Evolutionary conservation across 2,888 invertebrate species (phyloP).

Genomic region (Lasioglossum calceatum): DNA sequence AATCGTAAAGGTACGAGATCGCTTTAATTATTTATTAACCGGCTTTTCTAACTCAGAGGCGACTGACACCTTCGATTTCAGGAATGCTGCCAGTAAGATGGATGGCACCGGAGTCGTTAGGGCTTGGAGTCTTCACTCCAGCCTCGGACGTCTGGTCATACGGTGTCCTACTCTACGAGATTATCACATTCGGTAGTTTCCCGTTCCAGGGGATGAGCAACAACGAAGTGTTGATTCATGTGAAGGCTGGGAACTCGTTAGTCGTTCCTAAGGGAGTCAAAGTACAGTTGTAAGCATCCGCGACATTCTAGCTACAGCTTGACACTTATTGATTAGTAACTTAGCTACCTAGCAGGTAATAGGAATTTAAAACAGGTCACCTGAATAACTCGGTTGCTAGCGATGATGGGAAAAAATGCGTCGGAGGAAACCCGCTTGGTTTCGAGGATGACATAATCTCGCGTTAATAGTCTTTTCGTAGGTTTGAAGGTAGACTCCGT

Average conservation of each 20-base stretch:
- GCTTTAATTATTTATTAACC: background rate
- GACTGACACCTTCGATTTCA: conserved; percentile 64
- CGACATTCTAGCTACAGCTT: background rate
- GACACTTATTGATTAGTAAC: background rate
- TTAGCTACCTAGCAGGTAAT: background rate
- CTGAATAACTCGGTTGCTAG: background rate
- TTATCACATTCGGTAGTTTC: conserved; percentile 95
- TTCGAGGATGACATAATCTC: background rate
- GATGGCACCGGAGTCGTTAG: conserved; percentile 97
- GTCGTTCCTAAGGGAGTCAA: conserved; percentile 91
- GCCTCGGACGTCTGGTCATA: conserved; percentile 96
- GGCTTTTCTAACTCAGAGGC: background rate
- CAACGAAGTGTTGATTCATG: conserved; percentile 92
- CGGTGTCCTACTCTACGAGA: conserved; percentile 94
- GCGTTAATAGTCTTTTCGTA: background rate
- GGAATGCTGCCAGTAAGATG: conserved; percentile 94
- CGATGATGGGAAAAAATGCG: background rate
- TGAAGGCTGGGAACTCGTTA: conserved; percentile 91
- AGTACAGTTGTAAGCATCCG: conserved; percentile 90
- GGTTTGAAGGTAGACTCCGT: background rate
- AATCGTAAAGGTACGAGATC: conserved; percentile 89
- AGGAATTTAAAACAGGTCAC: background rate
- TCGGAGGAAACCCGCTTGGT: background rate
- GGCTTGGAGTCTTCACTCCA: conserved; percentile 92
- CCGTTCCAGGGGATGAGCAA: conserved; percentile 96